These are phyloP conservation scores for Clarias pachynema DNA, from an alignment of 2,797 vertebrate genomes.

Conservation along the genomic window DNA sequence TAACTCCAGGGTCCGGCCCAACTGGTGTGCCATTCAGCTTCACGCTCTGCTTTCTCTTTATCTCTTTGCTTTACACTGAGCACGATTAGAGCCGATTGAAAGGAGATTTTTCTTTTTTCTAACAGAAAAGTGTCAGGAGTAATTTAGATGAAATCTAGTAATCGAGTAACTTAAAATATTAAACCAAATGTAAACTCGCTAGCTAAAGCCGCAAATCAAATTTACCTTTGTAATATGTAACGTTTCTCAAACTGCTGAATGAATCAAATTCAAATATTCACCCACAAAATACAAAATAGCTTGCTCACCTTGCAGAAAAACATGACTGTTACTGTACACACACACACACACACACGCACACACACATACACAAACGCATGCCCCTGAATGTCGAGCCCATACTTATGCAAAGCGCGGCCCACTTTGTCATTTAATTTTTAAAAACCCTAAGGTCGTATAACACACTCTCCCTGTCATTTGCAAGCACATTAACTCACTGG, in stretches of 20 bases:
- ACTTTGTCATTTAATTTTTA: conserved; percentile 84
- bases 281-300: conserved; percentile 36
- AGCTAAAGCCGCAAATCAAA: background rate
- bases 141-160: conserved; percentile 11
- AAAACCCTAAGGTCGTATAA: conserved; percentile 86
- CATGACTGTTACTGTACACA: conserved; percentile 32
- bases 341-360: conserved; percentile 4
- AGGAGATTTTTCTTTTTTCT: background rate
- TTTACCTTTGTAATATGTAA: conserved; percentile 15
- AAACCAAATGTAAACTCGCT: background rate
- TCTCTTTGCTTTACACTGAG: conserved; percentile 62
- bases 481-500: conserved; percentile 88
- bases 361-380: conserved; percentile 8
- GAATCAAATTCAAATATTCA: conserved; percentile 27
- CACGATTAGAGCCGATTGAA: conserved; percentile 9
- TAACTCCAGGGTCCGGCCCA: conserved; percentile 66
- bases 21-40: conserved; percentile 60
- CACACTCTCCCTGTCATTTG: conserved; percentile 89
- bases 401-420: conserved; percentile 80
- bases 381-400: conserved; percentile 64
- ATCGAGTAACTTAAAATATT: background rate
- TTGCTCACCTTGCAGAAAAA: conserved; percentile 48
- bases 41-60: conserved; percentile 60
- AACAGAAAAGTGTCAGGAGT: conserved; percentile 12
- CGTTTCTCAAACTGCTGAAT: conserved; percentile 30